These are phyloP conservation scores for Todiramphus chloris DNA, from an alignment of 2,113 vertebrate species.

Conservation along the genomic window DNA sequence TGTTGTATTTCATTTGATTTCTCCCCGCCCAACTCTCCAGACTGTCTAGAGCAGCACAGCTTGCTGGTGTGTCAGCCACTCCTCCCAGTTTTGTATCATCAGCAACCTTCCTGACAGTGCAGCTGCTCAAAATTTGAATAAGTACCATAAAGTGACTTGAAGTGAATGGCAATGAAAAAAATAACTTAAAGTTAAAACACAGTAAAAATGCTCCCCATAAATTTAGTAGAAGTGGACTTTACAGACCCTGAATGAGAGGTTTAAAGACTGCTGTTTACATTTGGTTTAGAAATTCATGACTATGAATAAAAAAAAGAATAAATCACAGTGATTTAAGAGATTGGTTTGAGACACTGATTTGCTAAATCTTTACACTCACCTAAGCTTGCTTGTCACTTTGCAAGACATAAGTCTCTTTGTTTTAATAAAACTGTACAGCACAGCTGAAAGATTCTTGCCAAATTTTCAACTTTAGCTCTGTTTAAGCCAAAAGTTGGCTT, in stretches of 20 bases:
- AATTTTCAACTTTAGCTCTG: background rate
- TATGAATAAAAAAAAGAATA: background rate
- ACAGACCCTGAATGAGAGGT: background rate
- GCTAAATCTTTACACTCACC: background rate
- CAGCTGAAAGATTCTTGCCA: background rate
- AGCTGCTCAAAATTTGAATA: conserved; percentile 29
- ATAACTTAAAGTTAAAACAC: conserved; percentile 65
- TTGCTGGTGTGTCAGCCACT: too few species aligned
- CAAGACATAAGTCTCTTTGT: background rate
- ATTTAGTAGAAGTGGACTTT: background rate
- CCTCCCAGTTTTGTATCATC: too few species aligned
- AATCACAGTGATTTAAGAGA: conserved; percentile 11
- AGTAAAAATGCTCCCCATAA: conserved; percentile 35
- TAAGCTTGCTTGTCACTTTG: background rate
- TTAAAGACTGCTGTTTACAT: background rate
- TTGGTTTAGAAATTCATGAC: conserved; percentile 10
- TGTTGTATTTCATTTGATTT: too few species aligned
- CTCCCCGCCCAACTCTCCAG: too few species aligned
- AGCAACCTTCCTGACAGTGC: too few species aligned
- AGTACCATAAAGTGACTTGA: background rate
- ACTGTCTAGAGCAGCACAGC: too few species aligned
- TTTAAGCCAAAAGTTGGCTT: background rate
- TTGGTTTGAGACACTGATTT: conserved; percentile 1
- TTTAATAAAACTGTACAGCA: background rate
- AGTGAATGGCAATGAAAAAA: conserved; percentile 69